Base-by-base conservation (phyloP, 2,888 invertebrate genomes). In the Eristalis arbustorum region DNA sequence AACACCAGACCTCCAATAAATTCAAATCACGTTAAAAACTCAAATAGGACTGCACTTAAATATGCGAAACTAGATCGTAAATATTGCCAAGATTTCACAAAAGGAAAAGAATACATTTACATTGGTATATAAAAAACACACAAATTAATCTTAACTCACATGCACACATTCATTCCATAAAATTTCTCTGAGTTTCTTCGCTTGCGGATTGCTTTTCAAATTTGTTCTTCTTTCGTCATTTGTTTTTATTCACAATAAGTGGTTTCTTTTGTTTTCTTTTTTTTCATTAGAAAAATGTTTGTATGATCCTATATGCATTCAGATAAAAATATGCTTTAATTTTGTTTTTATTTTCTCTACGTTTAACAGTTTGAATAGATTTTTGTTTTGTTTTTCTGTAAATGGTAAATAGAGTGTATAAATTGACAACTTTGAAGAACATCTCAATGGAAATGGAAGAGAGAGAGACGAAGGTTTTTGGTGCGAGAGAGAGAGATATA, bases 131-230 rank as follows among this genome's bases (percentile, higher is more conserved):
- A 88, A 80, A 88, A 84, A 62, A 63, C 34, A 76, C 78, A 79
- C 83, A 68, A 82, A 80, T 31, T 72, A 84, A 83, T 72, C 69
- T 88, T 73, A 78, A 88, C 88, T 89, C 75, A 88, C 76, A 88
- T 73, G 73, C 79, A 56, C 66, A 67, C 73, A 79, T 57, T 76
- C 76, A 82, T 63, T 71, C 40, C 67, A 57, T 57, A 71, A 69
- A 37, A 62, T 73, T 75, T 78, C 75, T 78, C 84, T 68, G 78
- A 80, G 71, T 79, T 57, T 59, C n/a, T 68, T 31, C 69, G 66
- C 49, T 57, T 66, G 37, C 0, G 11, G 59, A 56, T 69, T 69
- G 34, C 67, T 68, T 62, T 62, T 69, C 25, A 56, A 59, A 59
- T 40, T 69, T 37, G 63, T 37, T 64, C 34, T 11, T 34, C 22